Percentiles rank a stretch among this genome's conserved stretches.
Evolutionary conservation across 2,888 invertebrate genomes (phyloP).

Genomic region (Coelinius sp.): DNA sequence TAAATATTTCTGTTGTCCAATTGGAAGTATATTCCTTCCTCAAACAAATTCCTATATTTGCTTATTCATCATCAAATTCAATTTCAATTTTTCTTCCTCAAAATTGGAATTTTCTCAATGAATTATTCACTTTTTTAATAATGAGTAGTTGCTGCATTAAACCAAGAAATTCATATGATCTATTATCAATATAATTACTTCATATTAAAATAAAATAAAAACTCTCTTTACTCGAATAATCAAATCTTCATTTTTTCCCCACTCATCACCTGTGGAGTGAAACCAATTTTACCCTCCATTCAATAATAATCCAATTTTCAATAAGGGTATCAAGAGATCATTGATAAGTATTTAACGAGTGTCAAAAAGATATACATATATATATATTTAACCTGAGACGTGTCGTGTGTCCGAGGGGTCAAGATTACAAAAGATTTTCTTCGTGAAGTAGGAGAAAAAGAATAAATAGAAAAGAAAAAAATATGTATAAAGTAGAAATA

Average conservation of each 20-base stretch:
- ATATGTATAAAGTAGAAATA: slow-evolving; percentile 26
- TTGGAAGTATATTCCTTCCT: background rate
- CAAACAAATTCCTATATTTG: background rate
- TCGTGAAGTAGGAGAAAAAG: slow-evolving; percentile 20
- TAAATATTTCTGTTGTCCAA: background rate
- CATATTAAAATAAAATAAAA: background rate
- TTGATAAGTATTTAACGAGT: slow-evolving; percentile 38
- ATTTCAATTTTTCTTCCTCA: background rate
- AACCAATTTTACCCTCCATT: background rate
- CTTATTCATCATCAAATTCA: background rate
- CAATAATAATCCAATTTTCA: slow-evolving; percentile 15
- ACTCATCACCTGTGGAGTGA: background rate
- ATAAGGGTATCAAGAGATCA: slow-evolving; percentile 10
- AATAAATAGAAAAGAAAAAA: slow-evolving; percentile 19
- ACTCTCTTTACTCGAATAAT: background rate
- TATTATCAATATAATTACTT: background rate
- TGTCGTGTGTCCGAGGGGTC: slow-evolving; percentile 39
- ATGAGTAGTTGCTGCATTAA: too few species aligned
- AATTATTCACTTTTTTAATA: too few species aligned
- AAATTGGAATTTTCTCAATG: too few species aligned
- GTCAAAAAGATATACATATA: slow-evolving; percentile 2
- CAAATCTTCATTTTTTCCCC: background rate
- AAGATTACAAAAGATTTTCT: slow-evolving; percentile 35
- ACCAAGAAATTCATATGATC: too few species aligned
- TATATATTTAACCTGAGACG: slow-evolving; percentile 22